A percentile compares a stretch with the other conserved stretches of the same genome.
These are phyloP conservation scores for Adelosebastes latens DNA, from an alignment of 2,797 vertebrate genomes.

Conservation along the genomic window DNA sequence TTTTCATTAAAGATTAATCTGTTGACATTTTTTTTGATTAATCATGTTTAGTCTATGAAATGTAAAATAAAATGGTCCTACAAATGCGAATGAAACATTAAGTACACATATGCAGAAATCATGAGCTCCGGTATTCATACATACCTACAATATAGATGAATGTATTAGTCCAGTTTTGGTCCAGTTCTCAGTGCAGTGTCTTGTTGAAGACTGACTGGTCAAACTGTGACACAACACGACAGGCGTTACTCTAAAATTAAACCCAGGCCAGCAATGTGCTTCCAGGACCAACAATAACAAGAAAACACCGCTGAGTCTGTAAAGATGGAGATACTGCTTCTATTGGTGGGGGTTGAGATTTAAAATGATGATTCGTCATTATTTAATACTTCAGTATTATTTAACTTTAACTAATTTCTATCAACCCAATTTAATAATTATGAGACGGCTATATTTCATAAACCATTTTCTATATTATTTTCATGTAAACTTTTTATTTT, in stretches of 20 bases:
- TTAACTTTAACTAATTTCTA: background rate
- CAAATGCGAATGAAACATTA: background rate
- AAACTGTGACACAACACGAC: constrained; percentile 5
- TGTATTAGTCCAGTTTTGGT: background rate
- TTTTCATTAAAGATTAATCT: background rate
- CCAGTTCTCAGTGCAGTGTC: background rate
- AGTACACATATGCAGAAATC: background rate
- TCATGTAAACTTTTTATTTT: background rate
- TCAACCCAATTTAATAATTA: background rate
- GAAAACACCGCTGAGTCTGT: background rate
- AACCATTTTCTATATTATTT: background rate
- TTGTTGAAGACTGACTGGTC: background rate
- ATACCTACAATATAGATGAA: background rate
- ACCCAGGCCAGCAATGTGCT: constrained; percentile 4
- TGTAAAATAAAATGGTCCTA: background rate
- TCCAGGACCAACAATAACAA: background rate
- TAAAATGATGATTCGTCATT: background rate
- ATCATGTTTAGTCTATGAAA: background rate
- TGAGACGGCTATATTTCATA: background rate
- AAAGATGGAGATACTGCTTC: background rate
- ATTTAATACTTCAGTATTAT: background rate
- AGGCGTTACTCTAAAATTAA: constrained; percentile 29
- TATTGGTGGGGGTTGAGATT: background rate
- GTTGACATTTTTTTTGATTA: no score
- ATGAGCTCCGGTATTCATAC: background rate